Evolutionary conservation across 2,113 vertebrate genomes (phyloP), one percentile per base, ranked within the genome.

Genomic region (Protobothrops mucrosquamatus): DNA sequence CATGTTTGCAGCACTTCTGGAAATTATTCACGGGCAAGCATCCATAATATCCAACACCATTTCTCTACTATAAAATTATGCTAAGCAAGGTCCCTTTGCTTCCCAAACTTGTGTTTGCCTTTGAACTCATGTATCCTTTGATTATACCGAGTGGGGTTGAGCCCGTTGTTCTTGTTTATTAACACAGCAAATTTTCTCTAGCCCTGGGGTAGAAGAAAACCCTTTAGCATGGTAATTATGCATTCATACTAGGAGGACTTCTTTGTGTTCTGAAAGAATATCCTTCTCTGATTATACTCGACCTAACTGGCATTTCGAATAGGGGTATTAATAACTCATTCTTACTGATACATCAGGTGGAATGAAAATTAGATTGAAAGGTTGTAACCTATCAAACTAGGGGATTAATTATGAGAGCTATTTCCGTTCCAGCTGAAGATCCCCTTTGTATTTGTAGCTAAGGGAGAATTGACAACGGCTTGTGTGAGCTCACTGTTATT

Each of bases 191-290:
- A 95, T 95, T 93, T 51, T 2, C 0, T 95, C 94, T 92, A 51
- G 93, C 93, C 95, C 95, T 95, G 93, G 95, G 94, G 91, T 96
- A 93, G 96, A 97, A 96, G 93, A 85, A 95, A 95, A 92, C 91
- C 92, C 94, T 95, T 97, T 95, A 95, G 95, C 95, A 94, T 46
- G 22, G 95, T 96, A 96, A 97, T 97, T 96, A 96, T 91, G 93
- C 92, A 96, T 96, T 95, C 96, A 95, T 95, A 93, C 95, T 92
- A 95, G 95, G 92, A 74, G 94, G 94, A 93, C 95, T 96, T 94
- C 94, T 97, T 97, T 96, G 97, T 96, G 96, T 97, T 97, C 96
- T 96, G 95, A 96, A 94, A 97, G 96, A 97, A 97, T 97, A 96
- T 29, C 95, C 56, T 95, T 95, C 95, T 96, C 97, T 97, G 96